These are phyloP conservation scores for Ryuthela nishihirai DNA, from an alignment of 2,888 invertebrate species.

Conservation along the genomic window DNA sequence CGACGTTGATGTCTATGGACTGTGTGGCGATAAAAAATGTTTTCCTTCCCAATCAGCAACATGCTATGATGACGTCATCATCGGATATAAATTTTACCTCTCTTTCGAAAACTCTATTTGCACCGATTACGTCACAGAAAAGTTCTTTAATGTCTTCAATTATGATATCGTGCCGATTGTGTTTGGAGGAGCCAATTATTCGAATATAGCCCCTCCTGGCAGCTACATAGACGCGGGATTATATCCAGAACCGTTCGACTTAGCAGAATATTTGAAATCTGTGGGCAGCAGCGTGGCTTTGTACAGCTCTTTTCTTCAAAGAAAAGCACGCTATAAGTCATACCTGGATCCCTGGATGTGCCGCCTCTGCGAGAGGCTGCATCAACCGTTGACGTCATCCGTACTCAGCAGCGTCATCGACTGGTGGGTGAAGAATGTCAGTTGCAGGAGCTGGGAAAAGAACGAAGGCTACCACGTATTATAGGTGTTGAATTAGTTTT, in stretches of 20 bases:
- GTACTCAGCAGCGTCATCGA: conserved; percentile 1
- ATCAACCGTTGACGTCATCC: conserved; percentile 2
- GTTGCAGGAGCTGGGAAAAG: conserved; percentile 23
- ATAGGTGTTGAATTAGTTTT: too few species aligned
- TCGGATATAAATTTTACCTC: conserved; percentile 32
- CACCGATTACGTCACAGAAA: conserved; percentile 47
- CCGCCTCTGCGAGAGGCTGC: conserved; percentile 20
- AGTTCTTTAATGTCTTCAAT: conserved; percentile 44
- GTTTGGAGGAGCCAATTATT: conserved; percentile 46
- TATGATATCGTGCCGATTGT: conserved; percentile 46
- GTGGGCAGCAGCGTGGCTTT: conserved; percentile 5
- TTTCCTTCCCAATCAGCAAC: conserved; percentile 43
- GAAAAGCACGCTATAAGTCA: conserved; percentile 12
- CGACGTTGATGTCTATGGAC: conserved; percentile 35
- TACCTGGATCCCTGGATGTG: conserved; percentile 35
- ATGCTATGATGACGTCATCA: conserved; percentile 48
- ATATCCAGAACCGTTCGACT: conserved; percentile 16
- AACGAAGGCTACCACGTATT: too few species aligned
- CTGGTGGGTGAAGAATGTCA: conserved; percentile 10
- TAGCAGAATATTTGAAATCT: conserved; percentile 17
- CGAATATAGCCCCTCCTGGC: conserved; percentile 43
- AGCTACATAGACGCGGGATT: conserved; percentile 47
- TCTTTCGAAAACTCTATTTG: conserved; percentile 43
- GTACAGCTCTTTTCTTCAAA: conserved; percentile 10
- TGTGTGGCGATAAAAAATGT: conserved; percentile 25